Base-by-base conservation (phyloP, 2,113 vertebrate species). In the Thalassarche chlororhynchos region DNA sequence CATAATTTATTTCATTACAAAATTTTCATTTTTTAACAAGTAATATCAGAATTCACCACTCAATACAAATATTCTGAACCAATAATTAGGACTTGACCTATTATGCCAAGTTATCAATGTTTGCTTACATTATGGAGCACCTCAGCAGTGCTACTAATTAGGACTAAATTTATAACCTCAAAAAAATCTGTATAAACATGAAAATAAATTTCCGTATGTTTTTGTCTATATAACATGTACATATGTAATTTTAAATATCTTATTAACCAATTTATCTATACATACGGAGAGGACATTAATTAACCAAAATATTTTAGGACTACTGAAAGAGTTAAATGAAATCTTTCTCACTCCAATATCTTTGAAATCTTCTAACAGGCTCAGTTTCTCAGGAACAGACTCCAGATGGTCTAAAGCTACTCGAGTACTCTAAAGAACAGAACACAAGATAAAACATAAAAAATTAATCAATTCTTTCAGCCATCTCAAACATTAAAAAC, bases 321-420 rank as follows among this genome's bases (percentile, higher is more conserved):
- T 87, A 95, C 51, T 94, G 68, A 96, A 96, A 97, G 62, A 98
- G 82, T 96, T 52, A 98, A 98, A 95, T 49, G 49, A 98, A 97
- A 89, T 94, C 32, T 68, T 97, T 66, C 98, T 98, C 68, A 99
- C 99, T 98, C 98, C 98, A 51, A 97, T 96, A 80, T 99, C 98
- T 97, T 97, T 99, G 95, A 98, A 98, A 93, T 99, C 98, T 89
- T 99, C 99, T 87, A 99, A 97, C 31, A 99, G 97, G 98, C 96
- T 99, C 52, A 98, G 97, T 95, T 99, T 99, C 95, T 99, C 99
- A 90, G 99, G 99, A 90, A 99, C 98, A 68, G 99, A 99, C 90
- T 99, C 99, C 98, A 99, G 98, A 98, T 99, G 99, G 88, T 99
- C 98, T 97, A 99, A 89, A 76, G 99, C 99, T 94, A 98, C 91